phyloP scores from a whole-genome alignment of 2,888 invertebrate species.

The Bimastos eiseni region DNA sequence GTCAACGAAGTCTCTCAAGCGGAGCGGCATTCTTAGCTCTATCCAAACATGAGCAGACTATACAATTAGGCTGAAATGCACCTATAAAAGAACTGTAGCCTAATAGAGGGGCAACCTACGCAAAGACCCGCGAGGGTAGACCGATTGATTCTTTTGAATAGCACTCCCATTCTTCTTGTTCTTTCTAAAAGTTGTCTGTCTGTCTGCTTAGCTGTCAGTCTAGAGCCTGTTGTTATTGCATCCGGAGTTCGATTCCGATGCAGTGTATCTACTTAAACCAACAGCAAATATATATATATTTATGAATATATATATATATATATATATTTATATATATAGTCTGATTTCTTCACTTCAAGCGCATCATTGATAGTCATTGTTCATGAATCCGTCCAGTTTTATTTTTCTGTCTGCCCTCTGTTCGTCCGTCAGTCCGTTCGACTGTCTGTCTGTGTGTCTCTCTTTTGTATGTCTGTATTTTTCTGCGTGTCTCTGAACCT shows the following conservation, averaged over 20 bases:
- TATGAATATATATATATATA: no score
- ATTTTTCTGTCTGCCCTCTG: neutral
- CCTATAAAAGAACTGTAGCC: neutral
- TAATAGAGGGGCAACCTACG: neutral
- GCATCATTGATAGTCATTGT: neutral
- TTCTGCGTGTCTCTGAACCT: neutral
- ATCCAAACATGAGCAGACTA: neutral
- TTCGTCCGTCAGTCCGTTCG: neutral
- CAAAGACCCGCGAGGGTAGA: neutral
- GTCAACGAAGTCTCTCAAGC: conserved; percentile 2
- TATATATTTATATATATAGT: neutral
- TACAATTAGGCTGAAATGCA: neutral
- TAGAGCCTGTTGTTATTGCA: neutral
- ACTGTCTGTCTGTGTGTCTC: conserved; percentile 25
- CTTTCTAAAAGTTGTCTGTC: neutral
- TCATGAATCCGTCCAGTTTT: neutral
- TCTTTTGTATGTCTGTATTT: conserved; percentile 20
- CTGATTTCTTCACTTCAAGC: neutral
- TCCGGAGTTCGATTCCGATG: neutral
- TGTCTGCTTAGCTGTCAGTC: neutral
- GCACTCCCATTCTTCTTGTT: neutral
- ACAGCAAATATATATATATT: no score
- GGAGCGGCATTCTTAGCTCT: neutral
- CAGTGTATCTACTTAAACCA: no score
- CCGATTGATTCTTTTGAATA: neutral